A percentile compares a stretch with the other conserved stretches of the same genome.
Conservation (phyloP, 2,113 vertebrate genomes). For the Poecilia latipinna region DNA sequence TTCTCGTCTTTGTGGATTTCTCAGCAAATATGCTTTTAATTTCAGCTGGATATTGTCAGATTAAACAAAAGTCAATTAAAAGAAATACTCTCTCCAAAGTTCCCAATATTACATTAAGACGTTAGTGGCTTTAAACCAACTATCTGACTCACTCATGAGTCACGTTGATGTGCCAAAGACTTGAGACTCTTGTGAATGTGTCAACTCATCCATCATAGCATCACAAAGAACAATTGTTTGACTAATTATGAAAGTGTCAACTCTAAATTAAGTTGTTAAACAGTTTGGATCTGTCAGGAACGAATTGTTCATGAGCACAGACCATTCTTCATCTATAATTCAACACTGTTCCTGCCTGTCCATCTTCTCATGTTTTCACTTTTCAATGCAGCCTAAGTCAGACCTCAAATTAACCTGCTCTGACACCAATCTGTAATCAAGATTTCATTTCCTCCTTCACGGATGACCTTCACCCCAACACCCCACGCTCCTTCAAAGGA, state of each 20-base stretch:
- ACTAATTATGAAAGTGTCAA: background rate
- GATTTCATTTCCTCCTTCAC: slow-evolving; percentile 68
- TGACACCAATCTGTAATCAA: slow-evolving; percentile 64
- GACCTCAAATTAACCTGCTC: slow-evolving; percentile 31
- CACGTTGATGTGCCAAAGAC: slow-evolving; percentile 23
- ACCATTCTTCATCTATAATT: background rate
- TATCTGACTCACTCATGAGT: slow-evolving; percentile 29
- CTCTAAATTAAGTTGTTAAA: background rate
- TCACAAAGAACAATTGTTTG: background rate
- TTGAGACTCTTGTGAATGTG: background rate
- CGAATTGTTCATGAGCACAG: background rate
- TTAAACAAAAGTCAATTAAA: background rate
- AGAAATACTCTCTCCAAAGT: background rate
- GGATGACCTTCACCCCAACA: slow-evolving; percentile 43
- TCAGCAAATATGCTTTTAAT: background rate
- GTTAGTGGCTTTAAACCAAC: background rate
- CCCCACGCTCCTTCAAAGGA: background rate
- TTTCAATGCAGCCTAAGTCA: slow-evolving; percentile 47
- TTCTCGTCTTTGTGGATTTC: background rate
- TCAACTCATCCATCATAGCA: slow-evolving; percentile 1
- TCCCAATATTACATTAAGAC: background rate
- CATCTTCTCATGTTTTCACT: background rate
- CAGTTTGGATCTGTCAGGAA: background rate
- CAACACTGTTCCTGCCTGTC: background rate
- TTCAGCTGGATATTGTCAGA: background rate